phyloP scores from a whole-genome alignment of 2,888 invertebrate species.

The Pterobdella sp. region DNA sequence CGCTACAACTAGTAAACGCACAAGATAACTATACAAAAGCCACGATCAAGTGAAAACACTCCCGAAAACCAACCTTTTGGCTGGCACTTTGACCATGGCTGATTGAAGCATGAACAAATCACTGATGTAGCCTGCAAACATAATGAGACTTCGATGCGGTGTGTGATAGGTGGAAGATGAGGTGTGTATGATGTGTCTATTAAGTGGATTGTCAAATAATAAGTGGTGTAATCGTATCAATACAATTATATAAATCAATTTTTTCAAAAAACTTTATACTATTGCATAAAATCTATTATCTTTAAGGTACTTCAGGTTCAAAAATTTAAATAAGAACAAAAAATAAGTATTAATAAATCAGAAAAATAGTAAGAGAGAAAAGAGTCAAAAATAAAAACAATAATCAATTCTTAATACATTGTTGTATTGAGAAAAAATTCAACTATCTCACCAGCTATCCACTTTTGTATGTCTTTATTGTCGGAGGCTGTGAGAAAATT shows the following conservation, averaged over 20 bases:
- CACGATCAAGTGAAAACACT: too few species aligned
- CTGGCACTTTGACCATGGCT: slow-evolving; percentile 41
- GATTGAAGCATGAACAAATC: slow-evolving; percentile 47
- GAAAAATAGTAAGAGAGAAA: background rate
- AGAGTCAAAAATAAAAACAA: background rate
- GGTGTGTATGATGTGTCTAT: too few species aligned
- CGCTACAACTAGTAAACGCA: too few species aligned
- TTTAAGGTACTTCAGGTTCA: background rate
- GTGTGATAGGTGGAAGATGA: too few species aligned
- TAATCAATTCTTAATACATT: background rate
- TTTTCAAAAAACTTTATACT: too few species aligned
- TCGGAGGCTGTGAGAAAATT: background rate
- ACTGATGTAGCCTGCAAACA: slow-evolving; percentile 51
- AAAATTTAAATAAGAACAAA: background rate
- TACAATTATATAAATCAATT: too few species aligned
- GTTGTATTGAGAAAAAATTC: background rate
- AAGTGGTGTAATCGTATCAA: too few species aligned
- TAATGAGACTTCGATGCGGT: too few species aligned
- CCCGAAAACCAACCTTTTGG: too few species aligned
- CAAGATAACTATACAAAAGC: too few species aligned
- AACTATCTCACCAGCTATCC: background rate
- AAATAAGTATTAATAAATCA: background rate
- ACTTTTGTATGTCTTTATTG: background rate
- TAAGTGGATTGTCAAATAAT: too few species aligned
- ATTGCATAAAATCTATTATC: too few species aligned